Evolutionary conservation across 2,888 invertebrate species (phyloP).

Genomic region (Notodonta ziczac): DNA sequence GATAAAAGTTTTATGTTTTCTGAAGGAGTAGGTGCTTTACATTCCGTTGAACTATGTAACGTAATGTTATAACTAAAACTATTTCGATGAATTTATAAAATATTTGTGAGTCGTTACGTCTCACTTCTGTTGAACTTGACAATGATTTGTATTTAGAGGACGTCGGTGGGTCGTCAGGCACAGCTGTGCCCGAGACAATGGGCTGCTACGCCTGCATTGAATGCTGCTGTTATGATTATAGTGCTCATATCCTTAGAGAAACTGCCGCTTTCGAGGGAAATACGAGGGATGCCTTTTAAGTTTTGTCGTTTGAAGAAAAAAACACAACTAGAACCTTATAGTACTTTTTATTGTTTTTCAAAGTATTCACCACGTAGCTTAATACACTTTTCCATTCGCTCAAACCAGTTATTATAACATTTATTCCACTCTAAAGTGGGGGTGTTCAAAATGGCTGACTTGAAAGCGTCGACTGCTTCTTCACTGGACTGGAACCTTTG

Average conservation of each 20-base stretch:
- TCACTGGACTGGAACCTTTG: too few relatives aligned
- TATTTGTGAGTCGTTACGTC: conserved; percentile 52
- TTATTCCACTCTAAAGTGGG: too few relatives aligned
- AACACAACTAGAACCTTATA: too few relatives aligned
- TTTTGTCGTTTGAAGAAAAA: too few relatives aligned
- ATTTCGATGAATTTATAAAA: conserved; percentile 19
- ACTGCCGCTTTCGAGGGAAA: conserved; percentile 22
- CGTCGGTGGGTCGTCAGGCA: conserved; percentile 49
- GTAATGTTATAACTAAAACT: conserved; percentile 11
- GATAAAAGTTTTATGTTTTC: background rate
- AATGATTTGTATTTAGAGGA: conserved; percentile 69
- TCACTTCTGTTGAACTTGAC: conserved; percentile 68
- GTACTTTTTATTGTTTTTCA: too few relatives aligned
- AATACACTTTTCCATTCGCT: too few relatives aligned
- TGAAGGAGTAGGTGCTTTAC: background rate
- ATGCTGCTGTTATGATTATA: conserved; percentile 56
- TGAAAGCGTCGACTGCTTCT: too few relatives aligned
- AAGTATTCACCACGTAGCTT: too few relatives aligned
- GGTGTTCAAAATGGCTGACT: too few relatives aligned
- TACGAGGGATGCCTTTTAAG: too few relatives aligned
- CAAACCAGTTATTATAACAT: too few relatives aligned
- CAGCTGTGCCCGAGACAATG: conserved; percentile 69
- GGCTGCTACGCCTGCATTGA: conserved; percentile 42
- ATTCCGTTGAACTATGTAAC: conserved; percentile 12
- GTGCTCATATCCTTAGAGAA: conserved; percentile 36